These are phyloP conservation scores for Drosophila limbata DNA, from an alignment of 2,888 invertebrate species.

Conservation along the genomic window DNA sequence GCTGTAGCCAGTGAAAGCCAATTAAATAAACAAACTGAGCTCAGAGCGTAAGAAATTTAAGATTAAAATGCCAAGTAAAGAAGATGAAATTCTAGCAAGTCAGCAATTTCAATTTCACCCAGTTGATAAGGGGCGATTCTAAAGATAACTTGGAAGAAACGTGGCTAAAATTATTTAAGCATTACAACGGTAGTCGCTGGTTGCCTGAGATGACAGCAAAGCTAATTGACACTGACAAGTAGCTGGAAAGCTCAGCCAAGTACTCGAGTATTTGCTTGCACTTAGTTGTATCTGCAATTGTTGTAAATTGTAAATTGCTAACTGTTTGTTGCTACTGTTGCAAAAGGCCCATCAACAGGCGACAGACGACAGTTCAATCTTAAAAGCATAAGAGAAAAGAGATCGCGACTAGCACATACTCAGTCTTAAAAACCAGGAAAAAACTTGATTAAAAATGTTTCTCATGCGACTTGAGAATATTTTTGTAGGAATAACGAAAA, in stretches of 20 bases:
- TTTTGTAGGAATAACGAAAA: not conserved
- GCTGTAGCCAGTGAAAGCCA: conserved; percentile 56
- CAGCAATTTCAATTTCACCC: not conserved
- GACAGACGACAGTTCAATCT: conserved; percentile 28
- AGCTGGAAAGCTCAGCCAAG: conserved; percentile 10
- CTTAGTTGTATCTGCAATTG: conserved; percentile 47
- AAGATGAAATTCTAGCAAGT: not conserved
- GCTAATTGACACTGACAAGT: conserved; percentile 40
- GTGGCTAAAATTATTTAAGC: conserved; percentile 13
- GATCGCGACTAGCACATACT: conserved; percentile 4
- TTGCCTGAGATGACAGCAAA: conserved; percentile 5
- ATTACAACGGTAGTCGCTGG: conserved; percentile 35
- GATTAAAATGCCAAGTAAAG: conserved; percentile 1
- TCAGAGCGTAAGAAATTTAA: conserved; percentile 1
- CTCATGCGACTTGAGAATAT: not conserved
- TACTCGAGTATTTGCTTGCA: conserved; percentile 52
- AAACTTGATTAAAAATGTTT: not conserved
- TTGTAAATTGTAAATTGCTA: conserved; percentile 38
- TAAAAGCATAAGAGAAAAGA: not conserved
- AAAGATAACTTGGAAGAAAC: not conserved
- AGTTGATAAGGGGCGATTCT: conserved; percentile 1
- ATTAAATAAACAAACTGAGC: conserved; percentile 19
- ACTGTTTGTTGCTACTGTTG: conserved; percentile 40
- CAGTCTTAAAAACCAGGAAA: not conserved
- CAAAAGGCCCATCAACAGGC: not conserved